These are phyloP conservation scores for Apamea monoglypha DNA, from an alignment of 2,888 invertebrate species.

Conservation along the genomic window DNA sequence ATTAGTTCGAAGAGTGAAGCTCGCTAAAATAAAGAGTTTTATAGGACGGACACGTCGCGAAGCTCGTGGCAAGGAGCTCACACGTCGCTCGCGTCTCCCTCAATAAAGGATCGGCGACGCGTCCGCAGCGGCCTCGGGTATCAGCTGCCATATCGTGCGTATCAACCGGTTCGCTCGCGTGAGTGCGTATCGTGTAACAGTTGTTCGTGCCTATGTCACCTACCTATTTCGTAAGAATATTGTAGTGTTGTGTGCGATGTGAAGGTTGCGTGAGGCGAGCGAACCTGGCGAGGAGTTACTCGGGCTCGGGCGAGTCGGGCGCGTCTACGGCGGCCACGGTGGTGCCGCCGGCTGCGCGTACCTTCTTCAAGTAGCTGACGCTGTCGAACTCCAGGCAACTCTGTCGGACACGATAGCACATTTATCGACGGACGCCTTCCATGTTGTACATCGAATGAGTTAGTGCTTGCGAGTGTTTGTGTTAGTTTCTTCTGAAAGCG, in stretches of 20 bases:
- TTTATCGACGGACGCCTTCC: slow-evolving; percentile 59
- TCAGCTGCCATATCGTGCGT: slow-evolving; percentile 56
- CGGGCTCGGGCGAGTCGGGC: slow-evolving; percentile 88
- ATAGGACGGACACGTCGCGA: slow-evolving; percentile 65
- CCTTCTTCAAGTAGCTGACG: slow-evolving; percentile 87
- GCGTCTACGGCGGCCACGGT: slow-evolving; percentile 84
- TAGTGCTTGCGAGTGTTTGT: slow-evolving; percentile 38
- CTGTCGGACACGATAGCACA: slow-evolving; percentile 79
- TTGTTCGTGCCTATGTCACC: slow-evolving; percentile 51
- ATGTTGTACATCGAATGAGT: slow-evolving; percentile 23
- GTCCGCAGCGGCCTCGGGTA: slow-evolving; percentile 61
- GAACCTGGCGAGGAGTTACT: slow-evolving; percentile 74
- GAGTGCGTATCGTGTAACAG: slow-evolving; percentile 52
- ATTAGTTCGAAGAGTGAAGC: slow-evolving; percentile 72
- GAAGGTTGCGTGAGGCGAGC: slow-evolving; percentile 57
- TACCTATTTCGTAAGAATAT: slow-evolving; percentile 49
- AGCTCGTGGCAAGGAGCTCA: slow-evolving; percentile 57
- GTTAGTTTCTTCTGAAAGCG: slow-evolving; percentile 56
- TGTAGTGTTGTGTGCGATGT: slow-evolving; percentile 56
- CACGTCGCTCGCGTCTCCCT: slow-evolving; percentile 12
- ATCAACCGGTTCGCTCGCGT: slow-evolving; percentile 62
- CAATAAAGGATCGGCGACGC: slow-evolving; percentile 39
- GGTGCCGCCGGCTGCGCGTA: slow-evolving; percentile 83
- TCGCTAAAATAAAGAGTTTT: slow-evolving; percentile 64
- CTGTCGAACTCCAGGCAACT: slow-evolving; percentile 90